Evolutionary conservation across 2,888 invertebrate species (phyloP).

Genomic region (Drosophila anceps): DNA sequence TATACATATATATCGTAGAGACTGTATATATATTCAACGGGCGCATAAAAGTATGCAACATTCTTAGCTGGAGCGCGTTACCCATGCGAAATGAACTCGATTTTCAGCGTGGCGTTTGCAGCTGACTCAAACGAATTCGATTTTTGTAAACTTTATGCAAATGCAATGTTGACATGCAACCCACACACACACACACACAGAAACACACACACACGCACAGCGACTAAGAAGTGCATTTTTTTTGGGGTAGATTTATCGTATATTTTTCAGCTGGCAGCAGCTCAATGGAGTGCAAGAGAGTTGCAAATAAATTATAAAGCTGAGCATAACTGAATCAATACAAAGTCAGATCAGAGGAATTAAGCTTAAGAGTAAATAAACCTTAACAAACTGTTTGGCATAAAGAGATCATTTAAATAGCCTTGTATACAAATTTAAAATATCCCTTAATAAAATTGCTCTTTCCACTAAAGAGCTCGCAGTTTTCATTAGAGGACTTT

Average conservation of each 20-base stretch:
- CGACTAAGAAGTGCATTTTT: slow-evolving; percentile 25
- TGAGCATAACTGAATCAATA: slow-evolving; percentile 1
- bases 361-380: slow-evolving; percentile 1
- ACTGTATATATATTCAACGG: slow-evolving; percentile 20
- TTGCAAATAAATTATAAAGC: slow-evolving; percentile 35
- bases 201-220: slow-evolving; percentile 17
- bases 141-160: slow-evolving; percentile 75
- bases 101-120: slow-evolving; percentile 23
- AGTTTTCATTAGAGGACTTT: too few relatives aligned
- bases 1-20: slow-evolving; percentile 12
- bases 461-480: too few relatives aligned
- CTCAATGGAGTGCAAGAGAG: slow-evolving; percentile 49
- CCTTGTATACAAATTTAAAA: background rate
- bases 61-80: slow-evolving; percentile 21
- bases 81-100: slow-evolving; percentile 15
- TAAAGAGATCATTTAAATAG: background rate
- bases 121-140: slow-evolving; percentile 40
- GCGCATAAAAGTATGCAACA: slow-evolving; percentile 59
- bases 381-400: too few relatives aligned
- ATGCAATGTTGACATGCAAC: slow-evolving; percentile 67
- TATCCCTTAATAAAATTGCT: background rate
- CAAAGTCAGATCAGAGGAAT: background rate
- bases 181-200: slow-evolving; percentile 22
- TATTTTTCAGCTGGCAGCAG: slow-evolving; percentile 44
- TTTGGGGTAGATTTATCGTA: slow-evolving; percentile 43